phyloP scores from a whole-genome alignment of 1,140 invertebrate genomes.

The Drosophila takahashii region DNA sequence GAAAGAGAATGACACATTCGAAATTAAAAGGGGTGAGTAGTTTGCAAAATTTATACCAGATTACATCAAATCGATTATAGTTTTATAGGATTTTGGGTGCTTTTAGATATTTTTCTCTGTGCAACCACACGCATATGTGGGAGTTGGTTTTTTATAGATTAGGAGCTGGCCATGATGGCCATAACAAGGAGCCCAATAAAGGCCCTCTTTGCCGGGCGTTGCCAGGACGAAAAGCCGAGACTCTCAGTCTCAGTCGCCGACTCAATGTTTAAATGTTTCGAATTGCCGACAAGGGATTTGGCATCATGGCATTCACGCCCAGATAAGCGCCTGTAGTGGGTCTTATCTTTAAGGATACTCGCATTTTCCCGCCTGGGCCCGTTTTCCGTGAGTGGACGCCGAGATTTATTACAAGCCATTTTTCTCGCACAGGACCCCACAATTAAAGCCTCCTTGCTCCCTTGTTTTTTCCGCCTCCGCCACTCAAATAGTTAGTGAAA shows the following conservation, averaged over 20 bases:
- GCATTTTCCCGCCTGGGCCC: conserved; percentile 50
- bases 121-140: conserved; percentile 26
- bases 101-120: conserved; percentile 8
- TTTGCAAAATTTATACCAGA: too few relatives aligned
- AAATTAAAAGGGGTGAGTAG: too few relatives aligned
- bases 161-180: conserved; percentile 68
- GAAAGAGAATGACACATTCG: too few relatives aligned
- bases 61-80: too few relatives aligned
- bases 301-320: conserved; percentile 68
- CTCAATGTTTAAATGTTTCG: conserved; percentile 78
- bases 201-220: conserved; percentile 34
- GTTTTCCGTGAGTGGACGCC: conserved; percentile 27
- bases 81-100: too few relatives aligned
- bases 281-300: conserved; percentile 82
- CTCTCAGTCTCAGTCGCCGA: conserved; percentile 18
- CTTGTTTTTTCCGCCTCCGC: conserved; percentile 24
- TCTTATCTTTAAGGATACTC: conserved; percentile 74
- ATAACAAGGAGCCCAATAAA: conserved; percentile 64
- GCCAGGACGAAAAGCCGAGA: conserved; percentile 44
- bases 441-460: conserved; percentile 62
- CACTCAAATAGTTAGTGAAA: conserved; percentile 38
- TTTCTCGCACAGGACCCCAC: conserved; percentile 24
- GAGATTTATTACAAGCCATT: conserved; percentile 62
- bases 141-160: conserved; percentile 75
- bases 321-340: conserved; percentile 76